Evolutionary conservation across 2,888 invertebrate species (phyloP), one percentile per base, ranked within the genome.

Genomic region (Blomia tropicalis): DNA sequence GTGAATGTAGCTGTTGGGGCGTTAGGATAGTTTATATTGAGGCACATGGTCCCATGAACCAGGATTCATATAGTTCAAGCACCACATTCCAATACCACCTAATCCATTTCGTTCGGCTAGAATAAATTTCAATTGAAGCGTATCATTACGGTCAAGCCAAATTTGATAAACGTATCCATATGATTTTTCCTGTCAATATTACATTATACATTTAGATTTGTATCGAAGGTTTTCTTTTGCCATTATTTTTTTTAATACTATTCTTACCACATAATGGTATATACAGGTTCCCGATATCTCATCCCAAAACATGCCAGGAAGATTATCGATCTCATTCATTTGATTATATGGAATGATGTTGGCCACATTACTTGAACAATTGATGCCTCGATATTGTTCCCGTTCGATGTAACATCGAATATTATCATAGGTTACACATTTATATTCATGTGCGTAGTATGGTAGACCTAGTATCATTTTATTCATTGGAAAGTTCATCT

Each of bases 391-490:
- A 66, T 73, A 75, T 22, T 74, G 73, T 2, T 72, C 71, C 36
- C 70, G 60, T 43, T 69, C 67, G 32, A 75, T 71, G 36, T 58
- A 62, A 66, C 75, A 70, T 5, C 19, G 60, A 7, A 22, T 4
- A 17, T 43, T 30, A 3, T 62, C 31, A 5, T 54, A 47, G 1
- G 2, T 25, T 31, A 70, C 43, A 65, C 75, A 75, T 2, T 67
- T 67, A 65, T 75, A 75, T 60, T 70, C 64, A 66, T 75, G 75
- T 2, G 75, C 75, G 66, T 75, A 75, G 75, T 75, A 75, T 1
- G 75, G 75, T 7, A 75, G 68, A 19, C 74, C 75, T 2, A 75
- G 67, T 2, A 75, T 71, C 64, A 75, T 63, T 56, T 71, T 72
- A 27, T 69, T 60, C 2, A 70, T 41, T n/a, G 69, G 63, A 25